Percentiles rank a stretch among this genome's conserved stretches.
These are phyloP conservation scores for Ciconia nigra DNA, from an alignment of 2,797 vertebrate genomes.

Conservation along the genomic window DNA sequence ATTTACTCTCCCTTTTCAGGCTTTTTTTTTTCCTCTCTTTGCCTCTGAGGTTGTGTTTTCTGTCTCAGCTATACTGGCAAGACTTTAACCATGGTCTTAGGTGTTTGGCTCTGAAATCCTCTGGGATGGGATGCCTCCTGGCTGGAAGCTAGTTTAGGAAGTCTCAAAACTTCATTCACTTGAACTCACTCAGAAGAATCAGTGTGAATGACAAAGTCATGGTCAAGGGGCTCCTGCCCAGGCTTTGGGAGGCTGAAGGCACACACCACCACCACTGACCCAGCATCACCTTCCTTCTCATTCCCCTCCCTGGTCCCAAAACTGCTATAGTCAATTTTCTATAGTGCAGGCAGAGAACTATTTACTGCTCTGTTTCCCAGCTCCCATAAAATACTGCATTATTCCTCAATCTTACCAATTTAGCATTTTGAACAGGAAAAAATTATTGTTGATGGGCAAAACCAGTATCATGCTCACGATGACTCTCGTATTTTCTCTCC, in stretches of 20 bases:
- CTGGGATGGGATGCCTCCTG: neutral
- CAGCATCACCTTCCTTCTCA: neutral
- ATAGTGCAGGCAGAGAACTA: neutral
- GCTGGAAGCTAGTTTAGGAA: neutral
- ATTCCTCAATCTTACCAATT: neutral
- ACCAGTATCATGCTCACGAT: neutral
- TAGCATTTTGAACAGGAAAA: neutral
- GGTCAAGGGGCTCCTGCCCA: neutral
- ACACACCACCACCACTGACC: neutral
- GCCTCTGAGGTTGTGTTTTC: neutral
- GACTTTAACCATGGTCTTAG: accelerated
- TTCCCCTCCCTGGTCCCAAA: neutral
- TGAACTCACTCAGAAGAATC: neutral
- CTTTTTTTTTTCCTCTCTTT: neutral
- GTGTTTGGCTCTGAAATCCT: neutral
- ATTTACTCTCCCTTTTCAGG: neutral
- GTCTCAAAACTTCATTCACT: neutral
- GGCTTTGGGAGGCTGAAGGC: neutral
- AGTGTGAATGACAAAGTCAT: neutral
- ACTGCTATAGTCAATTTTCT: neutral
- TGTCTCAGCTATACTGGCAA: neutral
- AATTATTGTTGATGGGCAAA: neutral
- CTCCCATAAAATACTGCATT: neutral
- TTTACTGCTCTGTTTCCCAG: neutral
- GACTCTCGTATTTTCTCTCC: neutral